These are phyloP conservation scores for Hydractinia echinata DNA, from an alignment of 30 jellyfish, hydroid and myxozoan species.

Conservation along the genomic window DNA sequence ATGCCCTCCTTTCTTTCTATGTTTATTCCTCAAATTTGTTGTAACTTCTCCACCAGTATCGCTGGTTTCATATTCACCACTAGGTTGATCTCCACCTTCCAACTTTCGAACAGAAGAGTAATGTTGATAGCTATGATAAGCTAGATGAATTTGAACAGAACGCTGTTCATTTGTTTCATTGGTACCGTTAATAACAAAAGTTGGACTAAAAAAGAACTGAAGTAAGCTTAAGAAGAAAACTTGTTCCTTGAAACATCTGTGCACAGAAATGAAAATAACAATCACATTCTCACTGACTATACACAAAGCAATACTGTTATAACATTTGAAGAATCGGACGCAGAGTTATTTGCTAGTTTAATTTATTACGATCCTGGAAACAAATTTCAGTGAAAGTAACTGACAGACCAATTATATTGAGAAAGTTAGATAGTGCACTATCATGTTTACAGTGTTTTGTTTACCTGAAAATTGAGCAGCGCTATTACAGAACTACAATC, in stretches of 20 bases:
- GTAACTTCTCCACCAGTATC: neutral
- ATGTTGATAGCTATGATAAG: conserved; percentile 72
- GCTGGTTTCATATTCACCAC: too few species aligned
- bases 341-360: too few species aligned
- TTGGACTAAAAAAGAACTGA: conserved; percentile 35
- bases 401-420: too few species aligned
- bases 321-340: too few species aligned
- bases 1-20: conserved; percentile 1
- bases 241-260: neutral
- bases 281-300: too few species aligned
- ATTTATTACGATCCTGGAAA: too few species aligned
- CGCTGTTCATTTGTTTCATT: conserved; percentile 12
- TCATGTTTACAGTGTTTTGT: too few species aligned
- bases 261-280: neutral
- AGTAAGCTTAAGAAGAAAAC: neutral
- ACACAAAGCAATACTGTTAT: too few species aligned
- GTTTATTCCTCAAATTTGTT: conserved; percentile 41
- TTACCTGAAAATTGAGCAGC: too few species aligned
- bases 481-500: too few species aligned
- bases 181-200: conserved; percentile 48
- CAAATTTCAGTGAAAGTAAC: too few species aligned
- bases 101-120: conserved; percentile 58
- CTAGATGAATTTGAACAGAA: conserved; percentile 47
- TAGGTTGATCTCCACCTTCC: conserved; percentile 15
- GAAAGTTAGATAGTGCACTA: too few species aligned